Conservation (phyloP, 2,888 invertebrate species). For the Hemicrepidius hirtus region DNA sequence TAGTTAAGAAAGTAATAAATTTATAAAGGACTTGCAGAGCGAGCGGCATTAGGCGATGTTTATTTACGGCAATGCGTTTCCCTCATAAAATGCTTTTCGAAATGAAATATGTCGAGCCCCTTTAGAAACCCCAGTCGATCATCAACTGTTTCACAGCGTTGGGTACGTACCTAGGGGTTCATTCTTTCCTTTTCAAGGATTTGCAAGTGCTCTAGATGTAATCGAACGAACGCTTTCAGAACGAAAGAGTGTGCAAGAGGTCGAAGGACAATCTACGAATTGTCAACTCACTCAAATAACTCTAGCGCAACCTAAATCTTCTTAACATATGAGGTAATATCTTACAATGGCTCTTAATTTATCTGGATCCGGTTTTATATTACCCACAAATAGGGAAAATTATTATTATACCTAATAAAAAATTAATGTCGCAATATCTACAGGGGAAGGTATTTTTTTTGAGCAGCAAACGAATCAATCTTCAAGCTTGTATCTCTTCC, state of each 20-base stretch:
- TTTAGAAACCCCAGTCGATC: background rate
- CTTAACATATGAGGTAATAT: slow-evolving; percentile 11
- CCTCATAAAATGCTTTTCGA: slow-evolving; percentile 8
- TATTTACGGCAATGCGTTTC: slow-evolving; percentile 37
- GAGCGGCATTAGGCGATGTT: slow-evolving; percentile 35
- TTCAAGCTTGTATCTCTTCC: too few relatives aligned
- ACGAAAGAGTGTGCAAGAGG: slow-evolving; percentile 29
- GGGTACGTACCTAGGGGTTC: background rate
- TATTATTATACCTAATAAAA: too few relatives aligned
- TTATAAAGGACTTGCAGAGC: slow-evolving; percentile 39
- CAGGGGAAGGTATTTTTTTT: too few relatives aligned
- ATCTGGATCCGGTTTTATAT: too few relatives aligned
- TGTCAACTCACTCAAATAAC: slow-evolving; percentile 27
- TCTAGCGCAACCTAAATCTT: slow-evolving; percentile 25
- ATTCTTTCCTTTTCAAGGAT: slow-evolving; percentile 22
- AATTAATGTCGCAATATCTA: too few relatives aligned
- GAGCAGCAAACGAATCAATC: too few relatives aligned
- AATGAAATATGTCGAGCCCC: slow-evolving; percentile 20
- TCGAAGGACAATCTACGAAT: slow-evolving; percentile 30
- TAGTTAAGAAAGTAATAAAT: slow-evolving; percentile 48
- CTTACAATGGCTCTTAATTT: slow-evolving; percentile 3
- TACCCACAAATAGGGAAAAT: too few relatives aligned
- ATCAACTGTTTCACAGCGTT: slow-evolving; percentile 2
- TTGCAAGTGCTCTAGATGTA: slow-evolving; percentile 32
- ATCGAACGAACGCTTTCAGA: slow-evolving; percentile 17